Evolutionary conservation across 2,113 vertebrate genomes (phyloP).

Genomic region (Prionailurus viverrinus): DNA sequence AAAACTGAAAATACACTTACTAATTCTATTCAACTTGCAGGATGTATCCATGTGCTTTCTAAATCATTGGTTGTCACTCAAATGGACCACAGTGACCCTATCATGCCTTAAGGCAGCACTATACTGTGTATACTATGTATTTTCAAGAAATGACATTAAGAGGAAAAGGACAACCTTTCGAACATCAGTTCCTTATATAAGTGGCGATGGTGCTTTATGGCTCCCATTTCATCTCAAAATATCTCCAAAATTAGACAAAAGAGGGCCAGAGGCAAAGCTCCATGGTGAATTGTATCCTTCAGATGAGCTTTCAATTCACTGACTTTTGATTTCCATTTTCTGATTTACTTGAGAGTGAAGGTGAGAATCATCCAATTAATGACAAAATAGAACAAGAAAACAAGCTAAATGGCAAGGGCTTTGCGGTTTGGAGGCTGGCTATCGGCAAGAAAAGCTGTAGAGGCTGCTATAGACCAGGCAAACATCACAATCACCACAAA

Average conservation of each 20-base stretch:
- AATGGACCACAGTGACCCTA: not conserved
- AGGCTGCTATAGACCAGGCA: slow-evolving; percentile 95
- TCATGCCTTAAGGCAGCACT: slow-evolving; percentile 36
- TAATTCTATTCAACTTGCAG: slow-evolving; percentile 35
- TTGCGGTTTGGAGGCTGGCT: slow-evolving; percentile 97
- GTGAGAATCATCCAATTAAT: slow-evolving; percentile 99
- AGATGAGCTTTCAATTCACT: slow-evolving; percentile 56
- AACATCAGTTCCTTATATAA: slow-evolving; percentile 68
- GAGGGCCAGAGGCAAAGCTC: slow-evolving; percentile 77
- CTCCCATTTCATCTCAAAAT: slow-evolving; percentile 80
- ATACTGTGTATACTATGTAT: slow-evolving; percentile 31
- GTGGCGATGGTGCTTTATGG: slow-evolving; percentile 47
- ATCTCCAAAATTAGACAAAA: slow-evolving; percentile 73
- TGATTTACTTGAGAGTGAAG: slow-evolving; percentile 87
- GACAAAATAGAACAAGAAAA: slow-evolving; percentile 99
- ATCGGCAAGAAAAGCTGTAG: slow-evolving; percentile 96
- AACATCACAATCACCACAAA: slow-evolving; percentile 93
- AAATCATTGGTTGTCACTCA: slow-evolving; percentile 15
- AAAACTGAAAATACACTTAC: slow-evolving; percentile 67
- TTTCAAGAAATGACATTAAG: slow-evolving; percentile 68
- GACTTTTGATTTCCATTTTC: slow-evolving; percentile 46
- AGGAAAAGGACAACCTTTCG: slow-evolving; percentile 70
- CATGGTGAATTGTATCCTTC: slow-evolving; percentile 52
- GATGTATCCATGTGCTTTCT: slow-evolving; percentile 4
- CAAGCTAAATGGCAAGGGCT: slow-evolving; percentile 95